phyloP scores from a whole-genome alignment of 2,888 invertebrate genomes.

The Argyresthia goedartella region DNA sequence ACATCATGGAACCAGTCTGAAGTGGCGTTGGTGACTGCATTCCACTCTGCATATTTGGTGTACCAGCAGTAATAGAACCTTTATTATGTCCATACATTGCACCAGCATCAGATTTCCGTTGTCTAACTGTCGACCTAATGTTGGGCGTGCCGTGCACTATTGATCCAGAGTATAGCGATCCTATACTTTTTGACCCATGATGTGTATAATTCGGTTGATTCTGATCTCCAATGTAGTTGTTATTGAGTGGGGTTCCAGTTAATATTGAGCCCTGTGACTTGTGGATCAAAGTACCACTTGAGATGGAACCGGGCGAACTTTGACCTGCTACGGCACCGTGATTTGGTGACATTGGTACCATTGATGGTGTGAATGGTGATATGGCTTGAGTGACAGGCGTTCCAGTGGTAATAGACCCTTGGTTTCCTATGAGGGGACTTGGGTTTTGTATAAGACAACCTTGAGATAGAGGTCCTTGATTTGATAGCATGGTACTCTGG shows the following conservation, averaged over 20 bases:
- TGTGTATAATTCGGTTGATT: no score
- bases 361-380: slow-evolving; percentile 24
- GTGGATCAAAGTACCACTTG: slow-evolving; percentile 7
- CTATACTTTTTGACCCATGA: not conserved
- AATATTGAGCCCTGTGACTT: slow-evolving; percentile 21
- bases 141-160: slow-evolving; percentile 2
- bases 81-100: no score
- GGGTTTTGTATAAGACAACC: no score
- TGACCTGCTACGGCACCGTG: slow-evolving; percentile 17
- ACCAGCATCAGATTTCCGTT: no score
- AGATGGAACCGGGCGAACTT: slow-evolving; percentile 11
- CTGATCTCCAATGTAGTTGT: not conserved
- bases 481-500: no score
- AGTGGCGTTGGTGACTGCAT: no score
- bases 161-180: not conserved
- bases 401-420: slow-evolving; percentile 26
- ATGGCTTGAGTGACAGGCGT: slow-evolving; percentile 23
- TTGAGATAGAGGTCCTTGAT: no score
- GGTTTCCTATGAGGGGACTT: no score
- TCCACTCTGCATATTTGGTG: not conserved
- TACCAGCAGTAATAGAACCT: not conserved
- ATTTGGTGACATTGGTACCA: slow-evolving; percentile 21
- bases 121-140: not conserved
- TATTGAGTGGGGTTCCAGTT: slow-evolving; percentile 17
- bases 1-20: slow-evolving; percentile 20